A percentile compares a stretch with the other conserved stretches of the same genome.
Conservation (phyloP, 2,888 invertebrate genomes). For the Byasa hedistus region DNA sequence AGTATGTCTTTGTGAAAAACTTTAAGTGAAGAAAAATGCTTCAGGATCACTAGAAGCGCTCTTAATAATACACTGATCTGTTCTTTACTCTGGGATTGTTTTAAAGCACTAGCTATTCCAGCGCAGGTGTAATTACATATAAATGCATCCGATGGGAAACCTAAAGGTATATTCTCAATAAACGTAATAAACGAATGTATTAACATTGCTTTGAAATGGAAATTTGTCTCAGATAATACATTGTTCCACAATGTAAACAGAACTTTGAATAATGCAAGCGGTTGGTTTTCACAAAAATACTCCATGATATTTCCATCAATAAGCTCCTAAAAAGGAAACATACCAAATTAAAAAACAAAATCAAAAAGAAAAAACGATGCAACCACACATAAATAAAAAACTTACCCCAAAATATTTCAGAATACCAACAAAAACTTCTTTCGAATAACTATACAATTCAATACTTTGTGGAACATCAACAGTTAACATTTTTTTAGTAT, state of each 20-base stretch:
- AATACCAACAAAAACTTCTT: constrained; percentile 57
- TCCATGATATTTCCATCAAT: constrained; percentile 57
- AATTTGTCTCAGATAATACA: constrained; percentile 64
- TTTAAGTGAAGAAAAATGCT: constrained; percentile 62
- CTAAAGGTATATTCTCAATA: constrained; percentile 62
- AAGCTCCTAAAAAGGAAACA: constrained; percentile 46
- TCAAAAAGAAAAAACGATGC: not conserved
- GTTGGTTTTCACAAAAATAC: constrained; percentile 68
- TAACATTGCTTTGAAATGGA: constrained; percentile 75
- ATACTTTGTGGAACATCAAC: constrained; percentile 49
- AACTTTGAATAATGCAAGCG: constrained; percentile 75
- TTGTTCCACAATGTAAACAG: constrained; percentile 72
- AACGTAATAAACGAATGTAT: constrained; percentile 81
- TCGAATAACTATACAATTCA: constrained; percentile 64
- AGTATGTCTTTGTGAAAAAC: constrained; percentile 74
- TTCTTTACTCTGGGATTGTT: constrained; percentile 49
- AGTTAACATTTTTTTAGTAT: constrained; percentile 51
- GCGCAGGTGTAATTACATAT: constrained; percentile 79
- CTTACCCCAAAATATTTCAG: constrained; percentile 71
- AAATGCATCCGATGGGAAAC: constrained; percentile 71
- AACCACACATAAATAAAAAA: constrained; percentile 12
- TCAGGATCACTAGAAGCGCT: constrained; percentile 68
- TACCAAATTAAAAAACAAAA: not conserved
- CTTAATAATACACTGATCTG: constrained; percentile 53
- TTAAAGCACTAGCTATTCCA: constrained; percentile 75